A percentile compares a stretch with the other conserved stretches of the same genome.
These are phyloP conservation scores for Lissocephala sabroskyi DNA, from an alignment of 2,888 invertebrate species.

Conservation along the genomic window DNA sequence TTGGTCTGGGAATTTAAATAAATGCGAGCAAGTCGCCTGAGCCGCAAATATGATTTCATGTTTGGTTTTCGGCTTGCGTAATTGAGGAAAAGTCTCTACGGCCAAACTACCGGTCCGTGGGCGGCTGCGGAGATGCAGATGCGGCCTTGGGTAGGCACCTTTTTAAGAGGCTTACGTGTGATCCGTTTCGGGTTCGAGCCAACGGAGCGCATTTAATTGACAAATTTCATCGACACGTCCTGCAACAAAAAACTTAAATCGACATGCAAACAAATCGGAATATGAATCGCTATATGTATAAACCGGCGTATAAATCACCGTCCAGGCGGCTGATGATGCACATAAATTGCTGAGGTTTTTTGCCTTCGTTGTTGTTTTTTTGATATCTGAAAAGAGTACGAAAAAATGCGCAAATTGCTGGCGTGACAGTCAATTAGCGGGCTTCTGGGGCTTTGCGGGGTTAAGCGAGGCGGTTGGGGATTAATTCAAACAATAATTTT, in stretches of 20 bases:
- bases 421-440: constrained; percentile 38
- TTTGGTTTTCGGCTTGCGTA: too few relatives aligned
- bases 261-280: not conserved
- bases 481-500: constrained; percentile 1
- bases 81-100: too few relatives aligned
- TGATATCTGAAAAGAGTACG: constrained; percentile 4
- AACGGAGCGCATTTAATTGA: not conserved
- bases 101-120: too few relatives aligned
- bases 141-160: constrained; percentile 12
- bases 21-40: too few relatives aligned
- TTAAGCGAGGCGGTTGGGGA: too few relatives aligned
- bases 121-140: not conserved
- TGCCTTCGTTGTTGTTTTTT: not conserved
- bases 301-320: too few relatives aligned
- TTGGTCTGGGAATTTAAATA: too few relatives aligned
- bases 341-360: not conserved
- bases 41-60: too few relatives aligned
- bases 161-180: constrained; percentile 46
- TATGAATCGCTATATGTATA: too few relatives aligned
- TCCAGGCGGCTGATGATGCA: not conserved
- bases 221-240: not conserved
- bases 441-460: too few relatives aligned
- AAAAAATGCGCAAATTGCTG: constrained; percentile 22
- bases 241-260: not conserved
- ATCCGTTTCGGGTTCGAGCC: not conserved